phyloP scores from a whole-genome alignment of 2,888 invertebrate genomes.

The Drosophila hamatofila region DNA sequence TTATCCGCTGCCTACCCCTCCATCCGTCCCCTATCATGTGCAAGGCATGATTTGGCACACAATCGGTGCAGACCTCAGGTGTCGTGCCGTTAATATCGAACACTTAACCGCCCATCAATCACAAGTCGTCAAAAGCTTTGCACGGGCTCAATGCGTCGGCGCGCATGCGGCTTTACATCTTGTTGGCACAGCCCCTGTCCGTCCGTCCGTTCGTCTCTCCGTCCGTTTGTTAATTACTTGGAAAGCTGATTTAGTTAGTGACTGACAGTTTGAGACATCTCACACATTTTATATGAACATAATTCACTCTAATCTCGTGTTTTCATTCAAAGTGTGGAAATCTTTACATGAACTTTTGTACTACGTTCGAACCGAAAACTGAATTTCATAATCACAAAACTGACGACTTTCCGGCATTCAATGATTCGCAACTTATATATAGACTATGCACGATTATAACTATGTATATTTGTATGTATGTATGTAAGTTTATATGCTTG shows the following conservation, averaged over 20 bases:
- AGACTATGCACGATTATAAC: constrained; percentile 5
- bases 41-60: not conserved
- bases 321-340: constrained; percentile 21
- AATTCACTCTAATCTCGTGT: constrained; percentile 24
- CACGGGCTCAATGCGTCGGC: constrained; percentile 28
- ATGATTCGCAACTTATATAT: not conserved
- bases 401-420: not conserved
- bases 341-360: constrained; percentile 23
- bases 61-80: constrained; percentile 40
- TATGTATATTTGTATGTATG: not conserved
- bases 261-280: constrained; percentile 4
- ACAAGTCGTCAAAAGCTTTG: constrained; percentile 25
- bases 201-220: not conserved
- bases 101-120: constrained; percentile 33
- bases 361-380: not conserved
- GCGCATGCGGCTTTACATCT: constrained; percentile 36
- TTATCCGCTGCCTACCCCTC: not conserved
- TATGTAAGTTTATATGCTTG: not conserved
- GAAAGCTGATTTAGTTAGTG: constrained; percentile 32
- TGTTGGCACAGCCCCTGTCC: constrained; percentile 7
- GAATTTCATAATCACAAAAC: not conserved
- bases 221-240: constrained; percentile 9
- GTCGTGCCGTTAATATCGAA: not conserved
- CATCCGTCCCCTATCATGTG: not conserved
- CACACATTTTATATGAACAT: constrained; percentile 42